Evolutionary conservation across 2,113 vertebrate species (phyloP).

Genomic region (Hippocampus zosterae): DNA sequence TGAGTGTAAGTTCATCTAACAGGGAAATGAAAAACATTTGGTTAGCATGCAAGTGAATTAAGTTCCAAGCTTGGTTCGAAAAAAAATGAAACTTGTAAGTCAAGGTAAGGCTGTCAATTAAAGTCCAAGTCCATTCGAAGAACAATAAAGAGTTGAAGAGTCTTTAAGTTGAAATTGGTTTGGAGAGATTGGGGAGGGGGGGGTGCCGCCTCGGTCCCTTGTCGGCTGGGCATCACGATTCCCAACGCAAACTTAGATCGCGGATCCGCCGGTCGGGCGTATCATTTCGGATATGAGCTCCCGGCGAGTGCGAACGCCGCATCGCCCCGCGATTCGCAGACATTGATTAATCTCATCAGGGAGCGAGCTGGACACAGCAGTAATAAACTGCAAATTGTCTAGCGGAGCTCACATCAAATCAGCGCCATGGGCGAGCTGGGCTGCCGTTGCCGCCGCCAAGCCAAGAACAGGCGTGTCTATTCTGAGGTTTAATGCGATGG

Average conservation of each 20-base stretch:
- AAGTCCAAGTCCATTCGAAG: slow-evolving; percentile 57
- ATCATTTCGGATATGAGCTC: slow-evolving; percentile 4
- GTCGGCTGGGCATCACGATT: slow-evolving; percentile 8
- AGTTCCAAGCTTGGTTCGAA: background rate
- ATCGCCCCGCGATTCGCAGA: slow-evolving; percentile 58
- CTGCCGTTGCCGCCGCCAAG: background rate
- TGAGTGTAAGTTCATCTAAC: no score
- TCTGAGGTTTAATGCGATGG: slow-evolving; percentile 38
- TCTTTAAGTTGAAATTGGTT: slow-evolving; percentile 54
- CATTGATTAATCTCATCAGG: slow-evolving; percentile 70
- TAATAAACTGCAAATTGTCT: slow-evolving; percentile 71
- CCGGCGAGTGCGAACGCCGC: slow-evolving; percentile 24
- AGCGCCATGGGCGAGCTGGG: slow-evolving; percentile 53
- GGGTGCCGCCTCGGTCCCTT: slow-evolving; percentile 25
- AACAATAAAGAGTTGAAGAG: slow-evolving; percentile 34
- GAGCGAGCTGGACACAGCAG: slow-evolving; percentile 63
- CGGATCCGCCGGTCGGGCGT: slow-evolving; percentile 27
- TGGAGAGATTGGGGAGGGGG: slow-evolving; percentile 7
- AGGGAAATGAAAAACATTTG: no score
- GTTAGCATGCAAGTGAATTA: background rate
- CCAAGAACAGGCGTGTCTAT: background rate
- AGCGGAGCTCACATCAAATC: slow-evolving; percentile 63
- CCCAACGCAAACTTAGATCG: slow-evolving; percentile 15
- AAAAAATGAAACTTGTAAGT: slow-evolving; percentile 8
- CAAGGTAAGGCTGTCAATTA: slow-evolving; percentile 28